These are phyloP conservation scores for Seira sanloemensis DNA, from an alignment of 2,888 invertebrate species.

Conservation along the genomic window DNA sequence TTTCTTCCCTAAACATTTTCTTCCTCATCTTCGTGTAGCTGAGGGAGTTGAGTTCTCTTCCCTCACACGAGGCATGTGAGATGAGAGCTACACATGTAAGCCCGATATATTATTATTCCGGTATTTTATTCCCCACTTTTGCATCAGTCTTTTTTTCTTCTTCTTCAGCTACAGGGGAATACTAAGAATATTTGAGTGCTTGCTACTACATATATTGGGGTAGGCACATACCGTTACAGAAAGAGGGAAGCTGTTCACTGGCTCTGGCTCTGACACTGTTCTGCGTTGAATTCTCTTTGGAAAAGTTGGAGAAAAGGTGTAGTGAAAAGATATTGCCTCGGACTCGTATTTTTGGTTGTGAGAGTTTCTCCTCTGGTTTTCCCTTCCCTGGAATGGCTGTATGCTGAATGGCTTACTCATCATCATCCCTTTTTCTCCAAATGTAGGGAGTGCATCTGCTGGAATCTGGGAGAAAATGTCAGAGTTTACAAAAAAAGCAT, in stretches of 20 bases:
- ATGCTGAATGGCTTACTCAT: slow-evolving; percentile 4
- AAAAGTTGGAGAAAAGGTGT: too few relatives aligned
- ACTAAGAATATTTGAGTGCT: too few relatives aligned
- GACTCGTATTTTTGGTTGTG: background rate
- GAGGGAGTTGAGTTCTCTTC: background rate
- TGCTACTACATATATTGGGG: too few relatives aligned
- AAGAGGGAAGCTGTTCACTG: too few relatives aligned
- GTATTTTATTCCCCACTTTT: background rate
- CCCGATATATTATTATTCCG: background rate
- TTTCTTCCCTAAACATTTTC: background rate
- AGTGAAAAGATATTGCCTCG: too few relatives aligned
- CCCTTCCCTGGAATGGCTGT: too few relatives aligned
- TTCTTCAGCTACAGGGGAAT: too few relatives aligned
- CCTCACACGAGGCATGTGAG: too few relatives aligned
- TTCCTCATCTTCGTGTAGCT: background rate
- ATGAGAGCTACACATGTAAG: background rate
- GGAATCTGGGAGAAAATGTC: background rate
- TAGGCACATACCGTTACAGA: too few relatives aligned
- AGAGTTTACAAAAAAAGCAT: background rate
- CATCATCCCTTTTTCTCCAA: too few relatives aligned
- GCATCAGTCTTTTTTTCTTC: background rate
- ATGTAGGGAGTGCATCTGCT: background rate
- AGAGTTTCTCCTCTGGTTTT: background rate
- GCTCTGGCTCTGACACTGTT: too few relatives aligned
- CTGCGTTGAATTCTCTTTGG: too few relatives aligned